Percentiles rank a stretch among this genome's conserved stretches.
phyloP scores from a whole-genome alignment of 2,113 vertebrate genomes.

The Alectura lathami region DNA sequence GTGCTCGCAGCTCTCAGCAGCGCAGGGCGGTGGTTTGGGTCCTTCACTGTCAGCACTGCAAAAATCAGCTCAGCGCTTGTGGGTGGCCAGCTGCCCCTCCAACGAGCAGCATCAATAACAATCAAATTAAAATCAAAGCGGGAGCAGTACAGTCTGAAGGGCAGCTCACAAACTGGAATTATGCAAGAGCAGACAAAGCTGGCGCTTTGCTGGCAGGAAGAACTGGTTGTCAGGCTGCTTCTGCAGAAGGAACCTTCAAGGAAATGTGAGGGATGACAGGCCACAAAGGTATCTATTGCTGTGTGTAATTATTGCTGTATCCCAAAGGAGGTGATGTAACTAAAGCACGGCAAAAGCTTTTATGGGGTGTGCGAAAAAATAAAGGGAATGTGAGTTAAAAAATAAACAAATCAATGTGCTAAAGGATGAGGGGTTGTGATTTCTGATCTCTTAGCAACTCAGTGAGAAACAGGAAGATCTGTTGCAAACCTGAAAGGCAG shows the following conservation, averaged over 20 bases:
- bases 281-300: not conserved
- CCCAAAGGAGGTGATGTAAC: not conserved
- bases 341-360: not conserved
- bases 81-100: not conserved
- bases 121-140: not conserved
- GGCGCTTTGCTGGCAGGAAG: not conserved
- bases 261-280: not conserved
- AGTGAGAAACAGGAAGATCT: not conserved
- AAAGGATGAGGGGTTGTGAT: not conserved
- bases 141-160: not conserved
- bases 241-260: not conserved
- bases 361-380: rapidly evolving
- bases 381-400: not conserved
- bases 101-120: not conserved
- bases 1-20: not conserved
- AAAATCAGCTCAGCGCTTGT: not conserved
- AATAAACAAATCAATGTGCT: not conserved
- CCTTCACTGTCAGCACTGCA: not conserved
- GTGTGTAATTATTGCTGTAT: not conserved
- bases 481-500: not conserved
- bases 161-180: not conserved
- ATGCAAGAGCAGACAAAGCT: not conserved
- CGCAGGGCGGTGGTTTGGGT: not conserved
- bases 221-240: not conserved
- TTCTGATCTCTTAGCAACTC: not conserved